These are phyloP conservation scores for Porites divaricata DNA, from an alignment of 92 coral and sea anemone genomes.

Conservation along the genomic window DNA sequence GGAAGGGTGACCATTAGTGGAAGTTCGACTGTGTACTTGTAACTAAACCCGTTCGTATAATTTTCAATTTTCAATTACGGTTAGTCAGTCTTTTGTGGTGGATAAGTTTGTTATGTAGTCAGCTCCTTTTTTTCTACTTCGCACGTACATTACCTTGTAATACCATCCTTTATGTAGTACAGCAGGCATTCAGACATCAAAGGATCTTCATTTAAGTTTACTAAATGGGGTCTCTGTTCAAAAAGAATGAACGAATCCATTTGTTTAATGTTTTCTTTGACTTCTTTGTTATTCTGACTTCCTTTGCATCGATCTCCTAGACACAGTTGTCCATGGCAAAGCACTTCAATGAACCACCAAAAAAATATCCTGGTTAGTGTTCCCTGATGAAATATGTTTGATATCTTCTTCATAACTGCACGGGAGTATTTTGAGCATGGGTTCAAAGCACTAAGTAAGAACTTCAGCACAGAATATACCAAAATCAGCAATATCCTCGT, in stretches of 20 bases:
- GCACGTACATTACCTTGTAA: conserved; percentile 66
- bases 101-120: not conserved
- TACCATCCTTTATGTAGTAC: conserved; percentile 92
- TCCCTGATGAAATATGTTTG: too few species aligned
- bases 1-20: too few species aligned
- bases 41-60: not conserved
- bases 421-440: too few species aligned
- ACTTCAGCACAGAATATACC: not conserved
- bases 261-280: too few species aligned
- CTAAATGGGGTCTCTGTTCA: conserved; percentile 89
- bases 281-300: not conserved
- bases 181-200: conserved; percentile 96
- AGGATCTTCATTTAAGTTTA: conserved; percentile 96
- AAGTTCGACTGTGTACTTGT: too few species aligned
- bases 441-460: not conserved
- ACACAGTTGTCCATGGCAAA: not conserved
- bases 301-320: too few species aligned
- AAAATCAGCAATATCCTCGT: too few species aligned
- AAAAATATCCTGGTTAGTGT: too few species aligned
- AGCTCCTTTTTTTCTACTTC: not conserved
- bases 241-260: not conserved
- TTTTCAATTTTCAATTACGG: not conserved
- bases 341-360: too few species aligned
- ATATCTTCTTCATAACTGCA: too few species aligned
- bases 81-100: not conserved